These are phyloP conservation scores for Ispidina picta DNA, from an alignment of 2,797 vertebrate species.

Conservation along the genomic window DNA sequence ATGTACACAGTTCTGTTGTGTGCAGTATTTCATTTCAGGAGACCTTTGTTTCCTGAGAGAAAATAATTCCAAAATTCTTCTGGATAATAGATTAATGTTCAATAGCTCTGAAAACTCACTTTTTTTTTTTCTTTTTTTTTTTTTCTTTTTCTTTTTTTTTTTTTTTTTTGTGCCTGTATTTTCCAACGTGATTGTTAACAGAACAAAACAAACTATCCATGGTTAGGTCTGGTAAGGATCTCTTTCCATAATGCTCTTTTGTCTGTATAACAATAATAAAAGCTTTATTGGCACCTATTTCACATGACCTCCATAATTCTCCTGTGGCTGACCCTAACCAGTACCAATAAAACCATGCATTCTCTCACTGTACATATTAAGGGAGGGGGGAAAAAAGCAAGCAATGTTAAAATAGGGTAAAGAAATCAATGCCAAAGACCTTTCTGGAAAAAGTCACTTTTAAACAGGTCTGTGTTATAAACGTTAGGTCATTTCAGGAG, in stretches of 20 bases:
- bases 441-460: neutral
- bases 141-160: too few relatives aligned
- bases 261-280: slow-evolving; percentile 69
- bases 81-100: neutral
- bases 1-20: neutral
- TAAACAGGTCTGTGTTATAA: neutral
- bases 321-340: slow-evolving; percentile 61
- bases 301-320: slow-evolving; percentile 65
- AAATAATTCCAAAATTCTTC: neutral
- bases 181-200: slow-evolving; percentile 38
- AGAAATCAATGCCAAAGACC: neutral
- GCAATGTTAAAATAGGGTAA: neutral
- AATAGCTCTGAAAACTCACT: neutral
- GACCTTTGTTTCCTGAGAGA: neutral
- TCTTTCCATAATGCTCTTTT: slow-evolving; percentile 65
- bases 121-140: neutral
- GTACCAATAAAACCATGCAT: slow-evolving; percentile 56
- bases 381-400: neutral
- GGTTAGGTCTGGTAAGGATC: slow-evolving; percentile 54
- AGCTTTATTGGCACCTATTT: slow-evolving; percentile 70
- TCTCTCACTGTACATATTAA: slow-evolving; percentile 10
- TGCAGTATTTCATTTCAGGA: neutral
- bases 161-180: neutral
- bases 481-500: neutral
- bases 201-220: slow-evolving; percentile 55